Evolutionary conservation across 2,888 invertebrate genomes (phyloP), one percentile per base, ranked within the genome.

Genomic region (Drosophila ustulata): DNA sequence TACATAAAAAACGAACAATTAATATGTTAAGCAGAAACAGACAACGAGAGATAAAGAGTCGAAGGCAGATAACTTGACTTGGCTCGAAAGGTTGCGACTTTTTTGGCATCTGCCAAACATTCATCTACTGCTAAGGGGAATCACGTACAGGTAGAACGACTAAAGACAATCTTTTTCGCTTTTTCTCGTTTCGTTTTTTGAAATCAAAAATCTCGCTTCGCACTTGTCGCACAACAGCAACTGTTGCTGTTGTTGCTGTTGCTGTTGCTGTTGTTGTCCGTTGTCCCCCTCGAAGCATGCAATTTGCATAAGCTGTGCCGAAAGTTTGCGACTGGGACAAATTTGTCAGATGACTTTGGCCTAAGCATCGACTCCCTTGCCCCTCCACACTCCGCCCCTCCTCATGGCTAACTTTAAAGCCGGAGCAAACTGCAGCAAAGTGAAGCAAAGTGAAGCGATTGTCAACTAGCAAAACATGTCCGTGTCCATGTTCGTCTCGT

Each of bases 291-390:
- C 34, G 30, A 13, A 41, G 41, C 53, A 50, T 47, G 50, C 52
- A 43, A 57, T 71, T 69, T 71, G 64, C 57, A 70, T 64, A 64
- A 64, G 50, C 58, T 71, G 34, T 41, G 46, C 26, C n/a, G 18
- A 70, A 70, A 70, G 28, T 57, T 70, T 55, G 41, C 13, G 57
- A 53, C 41, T 58, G 30, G 26, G 6, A 50, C 6, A 47, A 57
- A 68, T 62, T 56, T 66, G 58, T 23, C 69, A 56, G n/a, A 47
- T 71, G 64, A 64, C 57, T 59, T 70, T 64, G 56, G 51, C 39
- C 46, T 41, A 25, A 34, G 23, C 56, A 46, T 56, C 23, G 26
- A 8, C 37, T 11, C 47, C 4, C 6, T 3, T 3, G 7, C 13
- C 4, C 11, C 41, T 3, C 5, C 30, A 6, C 5, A 8, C 28